Evolutionary conservation across 37 sponge, comb jelly and placozoan species (phyloP).

Genomic region (Axinella damicornis): DNA sequence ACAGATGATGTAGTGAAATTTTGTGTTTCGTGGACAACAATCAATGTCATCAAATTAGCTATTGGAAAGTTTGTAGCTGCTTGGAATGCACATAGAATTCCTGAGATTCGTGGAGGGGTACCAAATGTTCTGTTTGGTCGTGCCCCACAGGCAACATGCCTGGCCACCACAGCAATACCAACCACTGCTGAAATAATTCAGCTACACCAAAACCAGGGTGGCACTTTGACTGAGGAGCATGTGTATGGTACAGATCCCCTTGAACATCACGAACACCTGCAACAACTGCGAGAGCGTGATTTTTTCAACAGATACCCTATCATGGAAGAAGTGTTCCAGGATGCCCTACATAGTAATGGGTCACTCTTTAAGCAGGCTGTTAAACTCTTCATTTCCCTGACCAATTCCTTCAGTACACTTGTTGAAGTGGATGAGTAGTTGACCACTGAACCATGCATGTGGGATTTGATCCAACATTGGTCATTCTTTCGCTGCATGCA

Average conservation of each 20-base stretch:
- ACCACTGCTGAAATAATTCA: slow-evolving; percentile 28
- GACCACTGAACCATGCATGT: no score
- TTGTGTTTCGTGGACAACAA: slow-evolving; percentile 40
- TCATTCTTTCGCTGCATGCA: no score
- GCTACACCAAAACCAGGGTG: slow-evolving; percentile 4
- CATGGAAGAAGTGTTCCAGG: slow-evolving; percentile 27
- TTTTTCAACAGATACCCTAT: slow-evolving; percentile 2
- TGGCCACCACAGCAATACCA: not conserved
- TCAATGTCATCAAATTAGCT: slow-evolving; percentile 5
- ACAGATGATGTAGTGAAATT: slow-evolving; percentile 37
- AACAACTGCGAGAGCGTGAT: slow-evolving; percentile 27
- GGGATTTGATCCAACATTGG: no score
- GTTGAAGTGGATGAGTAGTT: no score
- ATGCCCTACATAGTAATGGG: slow-evolving; percentile 22
- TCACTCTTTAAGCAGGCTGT: slow-evolving; percentile 22
- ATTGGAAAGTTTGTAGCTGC: slow-evolving; percentile 7
- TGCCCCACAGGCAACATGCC: not conserved
- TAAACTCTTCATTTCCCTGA: not conserved
- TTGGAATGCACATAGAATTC: slow-evolving; percentile 56
- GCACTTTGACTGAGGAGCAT: not conserved
- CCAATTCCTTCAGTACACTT: no score
- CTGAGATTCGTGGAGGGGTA: slow-evolving; percentile 18
- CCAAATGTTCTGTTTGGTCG: slow-evolving; percentile 22
- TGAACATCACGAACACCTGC: not conserved
- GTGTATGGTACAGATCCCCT: slow-evolving; percentile 42